phyloP scores from a whole-genome alignment of 2,888 invertebrate species.

The Lasiommata megera region DNA sequence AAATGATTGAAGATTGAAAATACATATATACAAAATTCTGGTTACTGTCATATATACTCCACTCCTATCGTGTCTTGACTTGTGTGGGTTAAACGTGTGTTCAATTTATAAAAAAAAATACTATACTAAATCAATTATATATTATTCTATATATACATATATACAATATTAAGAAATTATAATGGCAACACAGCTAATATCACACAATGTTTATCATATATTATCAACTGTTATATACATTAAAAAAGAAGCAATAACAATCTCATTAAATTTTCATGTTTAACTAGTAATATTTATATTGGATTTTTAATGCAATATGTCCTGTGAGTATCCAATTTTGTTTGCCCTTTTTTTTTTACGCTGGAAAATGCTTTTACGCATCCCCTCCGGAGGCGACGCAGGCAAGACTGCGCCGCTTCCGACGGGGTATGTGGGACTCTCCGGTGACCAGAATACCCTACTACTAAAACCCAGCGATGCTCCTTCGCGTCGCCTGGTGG shows the following conservation, averaged over 20 bases:
- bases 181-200: slow-evolving; percentile 25
- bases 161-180: slow-evolving; percentile 23
- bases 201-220: slow-evolving; percentile 21
- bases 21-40: not conserved
- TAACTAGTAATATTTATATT: not conserved
- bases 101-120: slow-evolving; percentile 21
- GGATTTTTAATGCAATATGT: not conserved
- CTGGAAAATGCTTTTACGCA: too few species aligned
- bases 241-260: slow-evolving; percentile 23
- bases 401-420: too few species aligned
- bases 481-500: too few species aligned
- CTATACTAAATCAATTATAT: slow-evolving; percentile 22
- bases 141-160: slow-evolving; percentile 14
- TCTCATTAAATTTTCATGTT: slow-evolving; percentile 5
- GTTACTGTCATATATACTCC: not conserved
- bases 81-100: slow-evolving; percentile 31
- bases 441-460: too few species aligned
- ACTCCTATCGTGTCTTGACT: slow-evolving; percentile 26
- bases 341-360: too few species aligned
- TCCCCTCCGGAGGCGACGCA: too few species aligned
- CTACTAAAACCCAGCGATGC: too few species aligned
- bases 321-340: too few species aligned
- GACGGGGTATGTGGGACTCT: too few species aligned
- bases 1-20: not conserved
- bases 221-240: slow-evolving; percentile 19